A percentile compares a stretch with the other conserved stretches of the same genome.
These are phyloP conservation scores for Phaetusa simplex DNA, from an alignment of 2,113 vertebrate genomes.

Conservation along the genomic window DNA sequence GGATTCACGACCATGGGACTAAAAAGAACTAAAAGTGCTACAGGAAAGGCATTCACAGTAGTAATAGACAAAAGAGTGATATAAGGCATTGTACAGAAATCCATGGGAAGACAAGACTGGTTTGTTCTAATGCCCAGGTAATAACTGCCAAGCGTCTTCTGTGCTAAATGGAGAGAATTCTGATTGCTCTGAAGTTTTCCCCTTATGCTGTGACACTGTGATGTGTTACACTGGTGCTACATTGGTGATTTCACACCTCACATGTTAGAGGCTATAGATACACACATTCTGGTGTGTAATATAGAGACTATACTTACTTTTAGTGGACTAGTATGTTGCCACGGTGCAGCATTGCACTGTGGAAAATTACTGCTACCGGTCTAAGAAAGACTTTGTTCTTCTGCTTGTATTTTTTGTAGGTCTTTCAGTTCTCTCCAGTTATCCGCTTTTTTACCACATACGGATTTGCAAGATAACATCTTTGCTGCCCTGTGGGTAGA, in stretches of 20 bases:
- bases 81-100: not conserved
- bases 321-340: not conserved
- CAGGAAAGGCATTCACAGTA: not conserved
- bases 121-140: not conserved
- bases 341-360: not conserved
- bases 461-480: not conserved
- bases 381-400: not conserved
- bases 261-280: fast-evolving
- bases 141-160: not conserved
- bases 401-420: not conserved
- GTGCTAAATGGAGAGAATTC: not conserved
- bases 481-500: not conserved
- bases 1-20: not conserved
- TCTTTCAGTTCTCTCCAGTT: not conserved
- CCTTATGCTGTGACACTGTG: not conserved
- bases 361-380: not conserved
- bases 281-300: not conserved
- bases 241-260: not conserved
- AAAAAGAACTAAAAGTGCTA: not conserved
- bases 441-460: not conserved
- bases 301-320: not conserved
- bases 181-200: not conserved
- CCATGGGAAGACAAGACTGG: not conserved
- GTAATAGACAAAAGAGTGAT: not conserved
- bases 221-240: not conserved